Percentiles rank a stretch among this genome's conserved stretches.
These are phyloP conservation scores for Heliothis peltigera DNA, from an alignment of 2,888 invertebrate genomes.

Conservation along the genomic window DNA sequence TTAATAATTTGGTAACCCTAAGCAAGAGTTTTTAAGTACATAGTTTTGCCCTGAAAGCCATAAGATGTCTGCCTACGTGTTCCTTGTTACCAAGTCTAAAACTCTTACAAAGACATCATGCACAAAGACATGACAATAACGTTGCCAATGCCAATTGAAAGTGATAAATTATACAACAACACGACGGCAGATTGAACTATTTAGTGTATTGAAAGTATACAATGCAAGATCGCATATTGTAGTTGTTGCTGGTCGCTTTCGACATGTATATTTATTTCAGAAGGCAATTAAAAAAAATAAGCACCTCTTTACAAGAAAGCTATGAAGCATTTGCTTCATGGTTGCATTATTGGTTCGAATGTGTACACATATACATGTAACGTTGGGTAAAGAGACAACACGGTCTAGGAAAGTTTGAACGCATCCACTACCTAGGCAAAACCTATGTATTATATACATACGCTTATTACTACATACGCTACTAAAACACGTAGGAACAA, in stretches of 20 bases:
- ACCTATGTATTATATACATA: no score
- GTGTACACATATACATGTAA: not conserved
- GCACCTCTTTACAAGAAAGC: no score
- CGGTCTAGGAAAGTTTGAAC: not conserved
- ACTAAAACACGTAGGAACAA: not conserved
- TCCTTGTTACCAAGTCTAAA: constrained; percentile 1
- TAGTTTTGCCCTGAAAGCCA: no score
- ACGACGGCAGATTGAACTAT: constrained; percentile 30
- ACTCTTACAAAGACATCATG: constrained; percentile 3
- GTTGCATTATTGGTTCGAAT: not conserved
- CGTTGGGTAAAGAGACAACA: not conserved
- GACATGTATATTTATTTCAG: not conserved
- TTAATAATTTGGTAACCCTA: no score
- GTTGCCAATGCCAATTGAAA: constrained; percentile 50
- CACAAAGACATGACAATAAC: constrained; percentile 19
- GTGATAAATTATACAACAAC: constrained; percentile 19
- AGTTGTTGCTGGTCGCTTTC: not conserved
- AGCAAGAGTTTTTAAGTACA: no score
- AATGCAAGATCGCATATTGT: not conserved
- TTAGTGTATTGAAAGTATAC: constrained; percentile 16
- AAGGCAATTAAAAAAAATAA: no score
- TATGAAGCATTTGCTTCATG: no score
- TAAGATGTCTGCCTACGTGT: no score
- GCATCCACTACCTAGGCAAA: not conserved
- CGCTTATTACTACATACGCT: not conserved